Evolutionary conservation across 2,888 invertebrate species (phyloP), one percentile per base, ranked within the genome.

Genomic region (Noctua fimbriata): DNA sequence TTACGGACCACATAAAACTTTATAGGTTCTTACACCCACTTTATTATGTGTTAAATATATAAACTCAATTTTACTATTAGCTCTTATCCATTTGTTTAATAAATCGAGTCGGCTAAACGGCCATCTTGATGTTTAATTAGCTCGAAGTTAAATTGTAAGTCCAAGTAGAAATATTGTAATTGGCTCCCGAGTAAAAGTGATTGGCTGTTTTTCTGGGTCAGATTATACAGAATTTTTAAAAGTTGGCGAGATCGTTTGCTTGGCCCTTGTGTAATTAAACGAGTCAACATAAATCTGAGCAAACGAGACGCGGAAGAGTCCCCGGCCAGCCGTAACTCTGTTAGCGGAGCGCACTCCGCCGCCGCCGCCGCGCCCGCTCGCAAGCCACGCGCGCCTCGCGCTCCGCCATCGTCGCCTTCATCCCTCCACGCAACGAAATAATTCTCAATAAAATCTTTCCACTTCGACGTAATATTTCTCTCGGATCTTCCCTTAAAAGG

Each of bases 241-340:
- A 89, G 87, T 88, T 87, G 76, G 85, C 82, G 81, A 88, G 85
- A 78, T 88, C 88, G 55, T 83, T 83, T 73, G 47, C 73, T 91
- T 87, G 86, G 90, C 87, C 88, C 88, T 85, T 87, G 86, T 89
- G 88, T 92, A 93, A 94, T 94, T 93, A 94, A 93, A 91, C 89
- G 91, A 92, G 93, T 93, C 91, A 92, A 91, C 92, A 93, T 93
- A 93, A 94, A 94, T 94, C 93, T 91, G 91, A 83, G 89, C 84
- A 90, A 92, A 92, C 89, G 92, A 91, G 91, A 91, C 84, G 89
- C 90, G 91, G 89, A 91, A 91, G 89, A 90, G 92, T 92, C 92
- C 91, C 93, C 90, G 91, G 89, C 88, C 91, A 92, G 90, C 88
- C 88, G 90, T 94, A 94, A 94, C 93, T 93, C 93, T 89, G 93